Evolutionary conservation across 2,113 vertebrate species (phyloP).

Genomic region (Actenoides hombroni): DNA sequence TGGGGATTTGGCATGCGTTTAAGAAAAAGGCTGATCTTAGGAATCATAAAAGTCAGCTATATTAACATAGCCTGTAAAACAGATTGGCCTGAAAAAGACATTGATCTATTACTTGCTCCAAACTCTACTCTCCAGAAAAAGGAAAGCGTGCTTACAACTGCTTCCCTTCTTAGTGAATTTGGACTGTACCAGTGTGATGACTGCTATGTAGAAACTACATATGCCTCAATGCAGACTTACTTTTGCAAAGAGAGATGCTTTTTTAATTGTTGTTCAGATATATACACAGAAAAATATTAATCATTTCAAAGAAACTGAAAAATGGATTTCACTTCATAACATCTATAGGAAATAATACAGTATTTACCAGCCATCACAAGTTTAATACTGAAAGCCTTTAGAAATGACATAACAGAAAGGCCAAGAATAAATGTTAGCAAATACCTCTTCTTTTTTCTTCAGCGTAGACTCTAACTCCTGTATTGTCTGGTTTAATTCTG

Average conservation of each 20-base stretch:
- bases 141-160: neutral
- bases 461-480: slow-evolving; percentile 90
- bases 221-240: neutral
- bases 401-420: neutral
- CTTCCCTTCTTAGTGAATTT: neutral
- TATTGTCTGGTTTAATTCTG: slow-evolving; percentile 96
- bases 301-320: neutral
- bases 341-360: neutral
- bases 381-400: neutral
- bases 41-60: neutral
- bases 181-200: neutral
- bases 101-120: neutral
- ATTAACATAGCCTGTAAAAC: neutral
- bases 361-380: neutral
- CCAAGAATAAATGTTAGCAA: neutral
- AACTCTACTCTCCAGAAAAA: neutral
- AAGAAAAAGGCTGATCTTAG: neutral
- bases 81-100: neutral
- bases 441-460: slow-evolving; percentile 94
- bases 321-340: neutral
- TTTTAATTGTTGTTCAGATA: neutral
- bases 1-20: neutral
- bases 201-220: neutral
- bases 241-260: neutral
- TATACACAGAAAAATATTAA: neutral